Base-by-base conservation (phyloP, 2,797 vertebrate species). In the Meriones psammophilus region DNA sequence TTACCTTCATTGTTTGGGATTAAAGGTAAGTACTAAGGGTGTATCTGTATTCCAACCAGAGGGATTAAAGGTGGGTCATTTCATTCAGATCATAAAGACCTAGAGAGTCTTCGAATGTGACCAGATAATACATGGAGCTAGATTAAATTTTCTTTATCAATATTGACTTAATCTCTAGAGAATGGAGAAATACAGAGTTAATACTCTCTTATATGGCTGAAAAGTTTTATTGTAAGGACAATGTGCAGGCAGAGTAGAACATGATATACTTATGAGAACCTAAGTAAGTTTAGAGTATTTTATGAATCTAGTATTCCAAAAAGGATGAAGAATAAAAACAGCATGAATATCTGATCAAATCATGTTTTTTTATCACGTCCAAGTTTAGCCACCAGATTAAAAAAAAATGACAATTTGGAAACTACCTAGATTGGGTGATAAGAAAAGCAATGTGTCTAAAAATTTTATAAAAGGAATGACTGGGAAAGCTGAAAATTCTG, bases 401-500 rank as follows among this genome's bases (percentile, higher is more conserved):
- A 8, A 33, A 39, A 20, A 86, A 54, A 8, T 77, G 8, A 94
- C 81, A 96, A 93, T 88, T 6, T 84, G 14, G 0, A 93, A 62
- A 13, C 22, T 81, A 1, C 66, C 24, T 66, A 94, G 33, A 0
- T 0, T 84, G 39, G 39, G n/a, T 12, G 66, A 92, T 3, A 88
- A 91, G 56, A 96, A 77, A 77, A 56, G 58, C 36, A 96, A 96
- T 96, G 69, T 77, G 17, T 28, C 80, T 84, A 36, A 78, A 92
- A 96, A 89, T 76, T 46, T 9, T 2, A 28, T 71, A 9, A 2
- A 68, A 96, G n/a, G 28, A 96, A 89, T 95, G 22, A 8, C 81
- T 95, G 71, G 17, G 33, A n/a, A 13, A 96, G 88, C 0, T 80
- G 6, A 46, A 50, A 8, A 92, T 56, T 96, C 18, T 24, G 3